phyloP scores from a whole-genome alignment of 2,797 vertebrate genomes.

The Oophaga sylvatica region DNA sequence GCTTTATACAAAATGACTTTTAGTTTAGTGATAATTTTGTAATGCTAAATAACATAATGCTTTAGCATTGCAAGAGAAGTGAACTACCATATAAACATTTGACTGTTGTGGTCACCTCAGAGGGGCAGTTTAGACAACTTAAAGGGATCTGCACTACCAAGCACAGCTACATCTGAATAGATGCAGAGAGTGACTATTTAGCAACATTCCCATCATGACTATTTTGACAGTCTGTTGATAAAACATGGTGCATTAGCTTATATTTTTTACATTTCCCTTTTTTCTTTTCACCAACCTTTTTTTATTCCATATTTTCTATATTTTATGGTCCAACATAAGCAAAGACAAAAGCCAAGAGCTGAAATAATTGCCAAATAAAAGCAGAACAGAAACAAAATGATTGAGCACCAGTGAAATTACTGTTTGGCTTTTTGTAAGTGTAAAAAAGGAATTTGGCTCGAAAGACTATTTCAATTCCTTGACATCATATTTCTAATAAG shows the following conservation, averaged over 20 bases:
- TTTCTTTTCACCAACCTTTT: neutral
- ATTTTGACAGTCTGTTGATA: too few species aligned
- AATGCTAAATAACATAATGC: too few species aligned
- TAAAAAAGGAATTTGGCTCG: slow-evolving; percentile 16
- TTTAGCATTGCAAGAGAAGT: too few species aligned
- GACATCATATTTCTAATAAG: slow-evolving; percentile 39
- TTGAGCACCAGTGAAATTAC: neutral
- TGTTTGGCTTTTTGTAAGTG: slow-evolving; percentile 21
- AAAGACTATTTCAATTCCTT: slow-evolving; percentile 27
- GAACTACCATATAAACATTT: too few species aligned
- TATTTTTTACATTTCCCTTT: neutral
- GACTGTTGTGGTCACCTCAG: too few species aligned
- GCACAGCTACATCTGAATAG: too few species aligned
- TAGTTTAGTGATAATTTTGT: too few species aligned
- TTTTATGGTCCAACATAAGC: neutral
- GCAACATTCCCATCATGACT: too few species aligned
- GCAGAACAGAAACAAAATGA: slow-evolving; percentile 24
- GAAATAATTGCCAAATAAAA: neutral
- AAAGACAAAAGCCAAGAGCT: neutral
- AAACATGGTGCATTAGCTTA: neutral
- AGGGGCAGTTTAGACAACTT: too few species aligned
- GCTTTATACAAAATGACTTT: too few species aligned
- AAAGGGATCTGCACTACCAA: too few species aligned
- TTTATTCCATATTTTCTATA: neutral
- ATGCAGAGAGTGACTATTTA: too few species aligned